A percentile compares a stretch with the other conserved stretches of the same genome.
phyloP scores from a whole-genome alignment of 1,140 invertebrate species.

The Psilanteris sp. region DNA sequence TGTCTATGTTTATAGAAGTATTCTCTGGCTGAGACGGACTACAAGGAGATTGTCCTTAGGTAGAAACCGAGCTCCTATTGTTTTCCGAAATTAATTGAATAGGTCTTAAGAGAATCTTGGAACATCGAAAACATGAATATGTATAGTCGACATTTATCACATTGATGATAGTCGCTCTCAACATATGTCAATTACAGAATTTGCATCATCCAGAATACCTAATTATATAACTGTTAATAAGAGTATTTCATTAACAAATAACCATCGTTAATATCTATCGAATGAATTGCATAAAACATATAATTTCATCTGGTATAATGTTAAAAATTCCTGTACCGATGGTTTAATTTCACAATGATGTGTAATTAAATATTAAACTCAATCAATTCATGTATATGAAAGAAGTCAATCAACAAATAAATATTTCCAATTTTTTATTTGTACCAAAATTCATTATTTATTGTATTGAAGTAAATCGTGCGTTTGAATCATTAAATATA shows the following conservation, averaged over 20 bases:
- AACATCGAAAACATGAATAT: slow-evolving; percentile 36
- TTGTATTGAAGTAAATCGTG: too few species aligned
- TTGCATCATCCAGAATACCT: slow-evolving; percentile 15
- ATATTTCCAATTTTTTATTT: too few species aligned
- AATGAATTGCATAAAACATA: slow-evolving; percentile 13
- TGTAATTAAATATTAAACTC: too few species aligned
- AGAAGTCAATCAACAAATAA: too few species aligned
- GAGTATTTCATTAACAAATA: slow-evolving; percentile 31
- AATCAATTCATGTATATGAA: too few species aligned
- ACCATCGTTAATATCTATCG: slow-evolving; percentile 1
- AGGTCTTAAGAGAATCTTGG: slow-evolving; percentile 51
- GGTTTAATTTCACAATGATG: too few species aligned
- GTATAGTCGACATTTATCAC: slow-evolving; percentile 29
- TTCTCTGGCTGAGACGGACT: slow-evolving; percentile 21
- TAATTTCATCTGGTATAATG: too few species aligned
- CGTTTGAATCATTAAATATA: too few species aligned
- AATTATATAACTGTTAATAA: slow-evolving; percentile 26
- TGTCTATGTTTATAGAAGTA: slow-evolving; percentile 15
- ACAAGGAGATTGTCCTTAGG: slow-evolving; percentile 17
- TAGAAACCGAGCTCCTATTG: slow-evolving; percentile 39
- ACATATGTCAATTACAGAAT: slow-evolving; percentile 45
- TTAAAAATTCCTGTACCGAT: too few species aligned
- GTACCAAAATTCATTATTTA: too few species aligned
- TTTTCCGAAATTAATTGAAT: slow-evolving; percentile 60
- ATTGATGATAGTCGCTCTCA: slow-evolving; percentile 11